Base-by-base conservation (phyloP, 2,888 invertebrate species). In the Mythimna lalbum region DNA sequence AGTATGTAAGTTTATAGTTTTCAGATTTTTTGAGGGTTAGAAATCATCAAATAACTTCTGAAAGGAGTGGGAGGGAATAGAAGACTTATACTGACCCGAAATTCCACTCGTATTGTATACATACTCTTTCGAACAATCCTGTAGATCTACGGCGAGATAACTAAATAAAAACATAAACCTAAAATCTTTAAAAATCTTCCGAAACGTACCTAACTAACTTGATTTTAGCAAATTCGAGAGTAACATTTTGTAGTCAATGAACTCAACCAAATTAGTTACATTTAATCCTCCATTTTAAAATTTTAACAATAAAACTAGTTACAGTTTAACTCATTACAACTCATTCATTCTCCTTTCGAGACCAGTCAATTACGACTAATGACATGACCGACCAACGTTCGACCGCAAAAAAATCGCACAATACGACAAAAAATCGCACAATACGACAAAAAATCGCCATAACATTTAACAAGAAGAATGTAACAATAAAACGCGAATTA, bases 401-500 rank as follows among this genome's bases (percentile, higher is more conserved):
- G 89, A 94, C 95, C 95, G 84, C 95, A 93, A 94, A 57, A 92
- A 89, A 86, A 73, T 39, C 72, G 74, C 33, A 73, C 63, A 74
- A 74, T 82, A 19, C 78, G 49, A 43, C 43, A 43, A 43, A 82
- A 81, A 82, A 81, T 81, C 89, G 86, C 88, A 73, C 65, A 74
- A 74, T 82, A 19, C 78, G 49, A 43, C 43, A 43, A 43, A 82
- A 81, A 82, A 81, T 81, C 89, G 86, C 88, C 86, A 92, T 91
- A 93, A 92, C 92, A 94, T 94, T 94, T 95, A 94, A 93, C 93
- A 88, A 93, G 90, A 91, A 93, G 93, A 95, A 94, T 94, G 93
- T 85, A 84, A 89, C 94, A 95, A 95, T 95, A 95, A 95, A 96
- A 95, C 88, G 92, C 91, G 94, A 93, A 95, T 95, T 94, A 95